phyloP scores from a whole-genome alignment of 2,797 vertebrate genomes.

The Coracias cyanogaster region DNA sequence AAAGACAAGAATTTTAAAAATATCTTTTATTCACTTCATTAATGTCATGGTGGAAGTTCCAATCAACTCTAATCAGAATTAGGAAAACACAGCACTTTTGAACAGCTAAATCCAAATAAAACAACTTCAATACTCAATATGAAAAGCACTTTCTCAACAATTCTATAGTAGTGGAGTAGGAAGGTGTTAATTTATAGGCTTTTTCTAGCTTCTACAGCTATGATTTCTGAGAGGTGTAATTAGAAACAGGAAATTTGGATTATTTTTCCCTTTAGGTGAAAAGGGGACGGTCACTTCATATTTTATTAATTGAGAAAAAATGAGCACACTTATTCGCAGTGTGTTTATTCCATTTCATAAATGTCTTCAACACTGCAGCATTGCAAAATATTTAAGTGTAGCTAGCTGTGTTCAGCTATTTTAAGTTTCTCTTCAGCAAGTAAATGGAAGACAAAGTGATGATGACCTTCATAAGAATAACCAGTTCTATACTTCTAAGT shows the following conservation, averaged over 20 bases:
- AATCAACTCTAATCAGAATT: not conserved
- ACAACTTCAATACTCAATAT: not conserved
- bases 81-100: not conserved
- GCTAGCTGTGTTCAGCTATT: not conserved
- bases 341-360: not conserved
- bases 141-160: not conserved
- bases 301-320: not conserved
- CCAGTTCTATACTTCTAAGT: not conserved
- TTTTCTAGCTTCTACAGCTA: not conserved
- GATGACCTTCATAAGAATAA: not conserved
- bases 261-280: not conserved
- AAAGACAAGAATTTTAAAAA: not conserved
- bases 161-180: not conserved
- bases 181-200: not conserved
- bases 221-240: not conserved
- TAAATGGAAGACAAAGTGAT: not conserved
- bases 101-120: not conserved
- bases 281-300: not conserved
- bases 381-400: not conserved
- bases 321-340: not conserved
- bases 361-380: not conserved
- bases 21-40: not conserved
- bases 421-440: not conserved
- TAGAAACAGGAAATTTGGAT: not conserved
- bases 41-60: not conserved